Conservation (phyloP, 2,888 invertebrate genomes). For the Hybos culiciformis region DNA sequence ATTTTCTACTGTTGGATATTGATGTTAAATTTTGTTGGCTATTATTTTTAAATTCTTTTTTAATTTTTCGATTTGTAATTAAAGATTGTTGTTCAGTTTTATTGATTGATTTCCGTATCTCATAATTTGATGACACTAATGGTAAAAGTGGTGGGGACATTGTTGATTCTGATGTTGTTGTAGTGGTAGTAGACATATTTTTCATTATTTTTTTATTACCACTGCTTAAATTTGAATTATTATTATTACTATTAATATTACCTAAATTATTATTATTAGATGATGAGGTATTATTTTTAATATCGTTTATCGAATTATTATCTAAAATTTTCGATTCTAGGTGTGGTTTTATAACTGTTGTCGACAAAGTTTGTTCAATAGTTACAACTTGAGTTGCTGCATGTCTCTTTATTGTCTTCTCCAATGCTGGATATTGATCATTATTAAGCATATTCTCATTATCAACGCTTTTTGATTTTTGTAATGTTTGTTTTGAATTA, state of each 20-base stretch:
- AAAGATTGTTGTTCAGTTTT: too few relatives aligned
- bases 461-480: constrained; percentile 35
- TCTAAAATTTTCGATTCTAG: not conserved
- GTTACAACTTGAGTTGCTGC: constrained; percentile 22
- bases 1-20: constrained; percentile 15
- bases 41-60: constrained; percentile 1
- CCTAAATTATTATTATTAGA: constrained; percentile 6
- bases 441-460: constrained; percentile 28
- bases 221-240: not conserved
- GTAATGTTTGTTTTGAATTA: constrained; percentile 10
- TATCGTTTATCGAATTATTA: constrained; percentile 7
- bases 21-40: not conserved
- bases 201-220: not conserved
- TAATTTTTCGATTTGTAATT: constrained; percentile 1
- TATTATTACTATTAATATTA: constrained; percentile 6
- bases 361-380: constrained; percentile 3
- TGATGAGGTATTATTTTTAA: constrained; percentile 4
- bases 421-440: constrained; percentile 37
- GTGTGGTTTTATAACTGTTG: not conserved
- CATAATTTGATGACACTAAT: not conserved
- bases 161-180: not conserved
- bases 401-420: constrained; percentile 34
- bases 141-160: not conserved
- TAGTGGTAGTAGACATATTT: not conserved
- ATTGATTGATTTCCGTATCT: not conserved